A percentile compares a stretch with the other conserved stretches of the same genome.
Evolutionary conservation across 2,888 invertebrate species (phyloP).

Genomic region (Dryadula phaetusa): DNA sequence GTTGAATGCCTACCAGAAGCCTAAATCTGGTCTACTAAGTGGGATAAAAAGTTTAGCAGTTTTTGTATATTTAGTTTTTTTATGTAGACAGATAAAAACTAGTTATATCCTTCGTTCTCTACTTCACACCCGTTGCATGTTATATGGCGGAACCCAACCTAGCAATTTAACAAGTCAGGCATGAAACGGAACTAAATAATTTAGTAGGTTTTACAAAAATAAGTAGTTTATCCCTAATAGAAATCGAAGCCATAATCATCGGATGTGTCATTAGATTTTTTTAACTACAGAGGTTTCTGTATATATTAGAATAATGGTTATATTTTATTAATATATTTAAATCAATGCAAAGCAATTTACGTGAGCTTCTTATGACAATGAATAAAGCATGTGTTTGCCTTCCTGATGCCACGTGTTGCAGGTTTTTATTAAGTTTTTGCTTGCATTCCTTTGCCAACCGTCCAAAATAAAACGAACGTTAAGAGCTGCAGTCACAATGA

Average conservation of each 20-base stretch:
- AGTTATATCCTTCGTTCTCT: too few relatives aligned
- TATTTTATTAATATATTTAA: conserved; percentile 8
- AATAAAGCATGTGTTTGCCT: conserved; percentile 48
- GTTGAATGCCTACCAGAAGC: too few relatives aligned
- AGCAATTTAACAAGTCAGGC: too few relatives aligned
- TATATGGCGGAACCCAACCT: background rate
- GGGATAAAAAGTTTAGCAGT: too few relatives aligned
- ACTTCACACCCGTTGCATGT: too few relatives aligned
- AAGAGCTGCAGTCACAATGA: conserved; percentile 44
- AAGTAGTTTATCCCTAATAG: background rate
- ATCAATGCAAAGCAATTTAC: conserved; percentile 3
- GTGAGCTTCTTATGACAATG: conserved; percentile 12
- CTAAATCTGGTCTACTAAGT: background rate
- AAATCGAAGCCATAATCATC: background rate
- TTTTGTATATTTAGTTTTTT: too few relatives aligned
- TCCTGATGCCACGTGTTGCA: conserved; percentile 59
- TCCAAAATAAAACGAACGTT: conserved; percentile 54
- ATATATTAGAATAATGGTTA: background rate
- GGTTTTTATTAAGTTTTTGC: conserved; percentile 60
- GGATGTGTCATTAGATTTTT: background rate
- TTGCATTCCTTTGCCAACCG: conserved; percentile 59
- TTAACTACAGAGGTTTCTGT: too few relatives aligned
- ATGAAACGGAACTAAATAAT: too few relatives aligned
- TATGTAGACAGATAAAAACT: too few relatives aligned
- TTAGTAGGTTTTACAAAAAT: too few relatives aligned